Conservation (phyloP, 2,888 invertebrate species). For the Ichneumoninae sp. region DNA sequence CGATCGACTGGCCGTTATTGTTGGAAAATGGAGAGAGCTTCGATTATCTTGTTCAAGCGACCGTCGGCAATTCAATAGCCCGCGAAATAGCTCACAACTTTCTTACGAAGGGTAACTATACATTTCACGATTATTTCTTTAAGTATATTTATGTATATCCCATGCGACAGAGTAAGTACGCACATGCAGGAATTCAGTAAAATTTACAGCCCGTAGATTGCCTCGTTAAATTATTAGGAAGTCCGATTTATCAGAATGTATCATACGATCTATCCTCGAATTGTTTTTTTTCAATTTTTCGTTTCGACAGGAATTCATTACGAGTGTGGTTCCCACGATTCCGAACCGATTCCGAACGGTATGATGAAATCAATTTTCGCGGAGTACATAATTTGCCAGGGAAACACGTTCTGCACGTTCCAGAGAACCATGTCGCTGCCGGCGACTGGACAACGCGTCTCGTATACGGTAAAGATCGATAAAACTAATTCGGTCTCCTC, state of each 20-base stretch:
- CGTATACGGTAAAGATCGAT: constrained; percentile 67
- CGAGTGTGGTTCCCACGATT: constrained; percentile 70
- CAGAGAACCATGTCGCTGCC: constrained; percentile 69
- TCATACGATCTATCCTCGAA: not conserved
- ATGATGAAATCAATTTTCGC: constrained; percentile 59
- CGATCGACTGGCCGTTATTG: constrained; percentile 70
- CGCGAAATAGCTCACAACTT: constrained; percentile 78
- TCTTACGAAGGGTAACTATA: constrained; percentile 74
- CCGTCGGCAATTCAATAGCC: constrained; percentile 75
- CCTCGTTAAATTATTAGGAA: constrained; percentile 14
- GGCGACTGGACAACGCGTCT: constrained; percentile 67
- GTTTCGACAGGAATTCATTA: constrained; percentile 72
- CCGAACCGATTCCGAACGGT: constrained; percentile 48
- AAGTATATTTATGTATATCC: constrained; percentile 6
- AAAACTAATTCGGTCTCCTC: not conserved
- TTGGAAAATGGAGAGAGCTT: constrained; percentile 59
- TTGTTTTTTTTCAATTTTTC: constrained; percentile 16
- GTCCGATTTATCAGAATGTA: constrained; percentile 5
- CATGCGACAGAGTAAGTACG: constrained; percentile 41
- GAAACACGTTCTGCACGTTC: too few species aligned
- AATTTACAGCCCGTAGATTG: constrained; percentile 21
- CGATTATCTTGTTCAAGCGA: constrained; percentile 72
- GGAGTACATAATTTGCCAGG: constrained; percentile 68
- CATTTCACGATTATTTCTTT: constrained; percentile 9
- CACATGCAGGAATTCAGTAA: constrained; percentile 16